These are phyloP conservation scores for Vanessa atalanta DNA, from an alignment of 1,140 invertebrate genomes.

Conservation along the genomic window DNA sequence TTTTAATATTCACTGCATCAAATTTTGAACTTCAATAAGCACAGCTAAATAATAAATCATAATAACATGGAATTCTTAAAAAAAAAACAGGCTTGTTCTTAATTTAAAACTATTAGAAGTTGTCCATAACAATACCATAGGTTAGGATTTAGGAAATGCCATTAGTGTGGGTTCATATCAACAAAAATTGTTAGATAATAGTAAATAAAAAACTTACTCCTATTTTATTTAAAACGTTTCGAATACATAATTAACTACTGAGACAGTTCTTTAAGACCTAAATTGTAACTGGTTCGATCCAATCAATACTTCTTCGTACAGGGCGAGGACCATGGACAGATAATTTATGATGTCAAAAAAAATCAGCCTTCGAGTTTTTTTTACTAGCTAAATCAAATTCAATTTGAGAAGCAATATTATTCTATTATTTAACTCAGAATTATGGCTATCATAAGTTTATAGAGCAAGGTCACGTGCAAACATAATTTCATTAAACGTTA, in stretches of 20 bases:
- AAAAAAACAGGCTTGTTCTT: neutral
- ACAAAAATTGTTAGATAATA: slow-evolving; percentile 7
- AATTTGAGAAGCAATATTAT: slow-evolving; percentile 2
- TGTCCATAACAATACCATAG: neutral
- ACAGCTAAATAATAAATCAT: neutral
- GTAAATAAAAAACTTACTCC: neutral
- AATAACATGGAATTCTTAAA: neutral
- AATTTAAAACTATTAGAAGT: neutral
- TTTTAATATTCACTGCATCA: too few species aligned
- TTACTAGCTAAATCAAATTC: slow-evolving; percentile 17
- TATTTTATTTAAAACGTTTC: neutral
- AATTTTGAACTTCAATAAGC: neutral
- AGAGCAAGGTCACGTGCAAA: slow-evolving; percentile 77
- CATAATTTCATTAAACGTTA: slow-evolving; percentile 72
- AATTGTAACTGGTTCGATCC: slow-evolving; percentile 36
- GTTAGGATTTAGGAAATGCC: neutral
- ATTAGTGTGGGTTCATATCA: neutral
- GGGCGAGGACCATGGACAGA: neutral
- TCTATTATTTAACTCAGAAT: slow-evolving; percentile 30
- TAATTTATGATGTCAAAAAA: slow-evolving; percentile 18
- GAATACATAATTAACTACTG: neutral
- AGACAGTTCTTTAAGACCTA: neutral
- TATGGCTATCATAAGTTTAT: slow-evolving; percentile 47
- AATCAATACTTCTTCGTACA: slow-evolving; percentile 43
- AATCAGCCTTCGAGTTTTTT: slow-evolving; percentile 21